Base-by-base conservation (phyloP, 2,888 invertebrate species). In the Phorcus lineatus region DNA sequence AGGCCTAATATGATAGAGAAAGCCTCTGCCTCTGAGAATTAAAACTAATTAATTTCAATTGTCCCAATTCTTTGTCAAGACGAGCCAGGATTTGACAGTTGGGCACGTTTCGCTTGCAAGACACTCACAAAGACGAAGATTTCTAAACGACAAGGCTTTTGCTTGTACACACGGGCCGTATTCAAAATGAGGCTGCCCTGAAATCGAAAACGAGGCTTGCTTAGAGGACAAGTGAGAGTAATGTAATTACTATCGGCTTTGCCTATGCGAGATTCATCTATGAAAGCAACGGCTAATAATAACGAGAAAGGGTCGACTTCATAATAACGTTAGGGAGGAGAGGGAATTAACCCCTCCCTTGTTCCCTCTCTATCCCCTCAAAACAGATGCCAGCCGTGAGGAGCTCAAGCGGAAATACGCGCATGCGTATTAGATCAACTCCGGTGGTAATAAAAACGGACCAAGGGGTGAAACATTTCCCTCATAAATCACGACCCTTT, bases 401-500 rank as follows among this genome's bases (percentile, higher is more conserved):
- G 31, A 31, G 40, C 36, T 70, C 70, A 70, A 40, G 70, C 70
- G 70, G 70, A 70, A 70, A 70, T 70, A 70, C 70, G 70, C 70
- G 70, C 70, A 70, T 70, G 70, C 70, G 70, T 36, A 16, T 40
- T 6, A 36, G 70, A 36, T n/a, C 19, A 40, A 19, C 36, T 70
- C 28, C 28, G 67, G 67, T 67, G 67, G 24, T 67, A 67, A 36
- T 36, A 31, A 57, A 57, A 57, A 24, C 57, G 57, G 22, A 24
- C 13, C n/a, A 19, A 57, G 57, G 57, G 36, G 24, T 67, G 31
- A 67, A 67, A 9, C n/a, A 13, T n/a, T 11, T 7, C 16, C 31
- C 31, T 70, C 70, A 70, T 70, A 70, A 70, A 70, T 70, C 70
- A 70, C 28, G n/a, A 36, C 17, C 36, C 70, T n/a, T 70, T 70